These are phyloP conservation scores for Aplocera efformata DNA, from an alignment of 2,888 invertebrate species.

Conservation along the genomic window DNA sequence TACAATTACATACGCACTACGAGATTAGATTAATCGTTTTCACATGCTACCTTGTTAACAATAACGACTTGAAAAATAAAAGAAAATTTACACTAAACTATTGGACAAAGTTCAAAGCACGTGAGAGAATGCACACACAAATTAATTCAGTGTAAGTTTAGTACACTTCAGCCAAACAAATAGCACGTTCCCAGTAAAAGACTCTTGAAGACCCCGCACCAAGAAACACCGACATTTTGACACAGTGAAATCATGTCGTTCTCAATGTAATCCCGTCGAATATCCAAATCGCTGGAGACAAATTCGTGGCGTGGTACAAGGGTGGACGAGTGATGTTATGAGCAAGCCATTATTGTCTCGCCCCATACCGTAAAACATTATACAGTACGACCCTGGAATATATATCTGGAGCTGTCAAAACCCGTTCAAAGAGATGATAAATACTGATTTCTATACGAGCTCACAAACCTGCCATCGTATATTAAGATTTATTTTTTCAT, in stretches of 20 bases:
- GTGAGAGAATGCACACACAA: conserved; percentile 46
- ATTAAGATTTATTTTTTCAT: neutral
- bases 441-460: conserved; percentile 18
- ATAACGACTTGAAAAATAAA: neutral
- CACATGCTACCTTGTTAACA: too few species aligned
- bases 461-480: neutral
- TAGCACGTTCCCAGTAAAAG: conserved; percentile 51
- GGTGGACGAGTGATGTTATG: conserved; percentile 80
- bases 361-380: conserved; percentile 81
- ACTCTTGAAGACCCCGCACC: conserved; percentile 58
- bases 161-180: conserved; percentile 57
- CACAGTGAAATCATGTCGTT: conserved; percentile 9
- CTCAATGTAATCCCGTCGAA: conserved; percentile 29
- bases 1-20: too few species aligned
- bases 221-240: conserved; percentile 29
- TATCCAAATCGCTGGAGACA: conserved; percentile 49
- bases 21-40: too few species aligned
- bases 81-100: conserved; percentile 8
- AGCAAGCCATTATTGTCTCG: conserved; percentile 81
- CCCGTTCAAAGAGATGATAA: conserved; percentile 37
- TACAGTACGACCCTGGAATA: conserved; percentile 66
- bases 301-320: conserved; percentile 58
- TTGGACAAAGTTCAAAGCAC: conserved; percentile 25
- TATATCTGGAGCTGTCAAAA: conserved; percentile 64
- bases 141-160: conserved; percentile 55